These are phyloP conservation scores for Mactromeris polynyma DNA, from an alignment of 2,888 invertebrate species.

Conservation along the genomic window DNA sequence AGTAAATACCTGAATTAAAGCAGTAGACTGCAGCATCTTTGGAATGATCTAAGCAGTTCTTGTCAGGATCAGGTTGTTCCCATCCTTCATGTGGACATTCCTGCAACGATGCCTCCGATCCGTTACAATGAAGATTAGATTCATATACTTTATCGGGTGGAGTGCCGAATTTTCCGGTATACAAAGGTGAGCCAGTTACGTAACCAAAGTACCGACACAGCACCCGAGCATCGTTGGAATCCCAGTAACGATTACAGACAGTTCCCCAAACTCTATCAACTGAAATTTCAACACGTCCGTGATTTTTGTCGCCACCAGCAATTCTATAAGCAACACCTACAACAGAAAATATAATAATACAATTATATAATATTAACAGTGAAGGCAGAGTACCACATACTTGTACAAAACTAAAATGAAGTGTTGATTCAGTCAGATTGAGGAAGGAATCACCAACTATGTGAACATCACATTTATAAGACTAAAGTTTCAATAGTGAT, in stretches of 20 bases:
- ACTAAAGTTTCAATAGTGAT: too few relatives aligned
- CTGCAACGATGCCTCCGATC: conserved; percentile 71
- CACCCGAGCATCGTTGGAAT: conserved; percentile 91
- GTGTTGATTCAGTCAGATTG: too few relatives aligned
- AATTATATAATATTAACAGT: too few relatives aligned
- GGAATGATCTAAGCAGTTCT: conserved; percentile 72
- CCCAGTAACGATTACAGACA: conserved; percentile 92
- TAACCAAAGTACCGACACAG: conserved; percentile 76
- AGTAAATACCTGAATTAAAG: conserved; percentile 78
- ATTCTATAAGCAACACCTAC: conserved; percentile 78
- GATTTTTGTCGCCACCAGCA: conserved; percentile 66
- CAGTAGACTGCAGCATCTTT: conserved; percentile 79
- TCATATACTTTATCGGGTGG: conserved; percentile 79
- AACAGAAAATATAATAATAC: conserved; percentile 30
- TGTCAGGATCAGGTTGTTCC: conserved; percentile 61
- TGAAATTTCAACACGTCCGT: conserved; percentile 90
- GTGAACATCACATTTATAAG: too few relatives aligned
- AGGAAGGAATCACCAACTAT: too few relatives aligned
- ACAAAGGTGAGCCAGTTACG: conserved; percentile 72
- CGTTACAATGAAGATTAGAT: conserved; percentile 78
- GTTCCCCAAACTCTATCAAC: conserved; percentile 91
- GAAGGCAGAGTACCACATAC: too few relatives aligned
- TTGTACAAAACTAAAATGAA: too few relatives aligned
- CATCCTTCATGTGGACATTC: conserved; percentile 80
- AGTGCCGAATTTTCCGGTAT: conserved; percentile 64